A percentile compares a stretch with the other conserved stretches of the same genome.
Evolutionary conservation across 2,888 invertebrate genomes (phyloP).

Genomic region (Aphidius colemani): DNA sequence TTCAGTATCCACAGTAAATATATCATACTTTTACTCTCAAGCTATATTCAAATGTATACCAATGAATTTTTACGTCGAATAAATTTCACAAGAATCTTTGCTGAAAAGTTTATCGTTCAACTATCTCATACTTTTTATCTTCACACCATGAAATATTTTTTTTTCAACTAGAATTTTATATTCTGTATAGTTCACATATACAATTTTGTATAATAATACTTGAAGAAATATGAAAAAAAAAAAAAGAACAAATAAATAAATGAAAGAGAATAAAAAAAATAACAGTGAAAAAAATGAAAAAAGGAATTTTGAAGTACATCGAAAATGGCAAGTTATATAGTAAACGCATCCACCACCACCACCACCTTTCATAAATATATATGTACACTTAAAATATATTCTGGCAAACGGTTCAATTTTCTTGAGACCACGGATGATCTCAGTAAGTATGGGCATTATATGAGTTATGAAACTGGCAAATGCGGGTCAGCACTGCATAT

Average conservation of each 20-base stretch:
- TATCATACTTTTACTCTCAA: constrained; percentile 18
- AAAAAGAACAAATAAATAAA: not conserved
- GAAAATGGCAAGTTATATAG: not conserved
- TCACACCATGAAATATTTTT: constrained; percentile 1
- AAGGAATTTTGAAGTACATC: not conserved
- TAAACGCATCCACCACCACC: not conserved
- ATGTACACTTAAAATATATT: not conserved
- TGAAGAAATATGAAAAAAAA: not conserved
- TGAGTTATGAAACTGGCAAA: constrained; percentile 25
- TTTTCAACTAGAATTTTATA: not conserved
- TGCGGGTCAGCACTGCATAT: constrained; percentile 23
- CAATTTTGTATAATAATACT: not conserved
- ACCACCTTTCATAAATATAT: constrained; percentile 6
- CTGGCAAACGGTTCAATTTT: constrained; percentile 21
- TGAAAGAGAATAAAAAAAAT: not conserved
- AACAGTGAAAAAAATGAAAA: not conserved
- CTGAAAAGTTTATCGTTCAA: constrained; percentile 3
- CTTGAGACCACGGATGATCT: constrained; percentile 21
- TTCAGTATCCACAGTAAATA: not conserved
- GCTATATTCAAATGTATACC: constrained; percentile 12
- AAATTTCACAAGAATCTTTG: constrained; percentile 3
- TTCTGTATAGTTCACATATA: not conserved
- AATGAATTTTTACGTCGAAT: constrained; percentile 19
- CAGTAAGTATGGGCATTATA: constrained; percentile 21
- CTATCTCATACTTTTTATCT: not conserved